Conservation (phyloP, 2,113 vertebrate genomes). For the Hemibagrus wyckioides region DNA sequence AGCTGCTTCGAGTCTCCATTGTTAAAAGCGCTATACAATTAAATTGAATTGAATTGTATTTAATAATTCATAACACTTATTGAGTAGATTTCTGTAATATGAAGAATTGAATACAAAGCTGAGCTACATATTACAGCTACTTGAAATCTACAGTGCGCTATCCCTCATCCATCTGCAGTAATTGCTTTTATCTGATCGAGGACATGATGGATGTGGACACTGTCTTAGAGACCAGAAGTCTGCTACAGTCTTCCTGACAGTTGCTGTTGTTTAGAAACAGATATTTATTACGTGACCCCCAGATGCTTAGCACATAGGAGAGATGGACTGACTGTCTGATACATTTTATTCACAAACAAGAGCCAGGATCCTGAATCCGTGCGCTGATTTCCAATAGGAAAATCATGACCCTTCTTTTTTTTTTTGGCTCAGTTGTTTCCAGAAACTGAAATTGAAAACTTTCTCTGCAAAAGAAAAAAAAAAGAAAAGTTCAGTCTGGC, state of each 20-base stretch:
- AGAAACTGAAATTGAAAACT: neutral
- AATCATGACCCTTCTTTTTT: neutral
- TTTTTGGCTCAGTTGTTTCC: neutral
- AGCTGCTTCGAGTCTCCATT: too few species aligned
- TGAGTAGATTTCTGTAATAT: neutral
- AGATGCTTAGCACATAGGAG: neutral
- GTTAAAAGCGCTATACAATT: too few species aligned
- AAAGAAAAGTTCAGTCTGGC: neutral
- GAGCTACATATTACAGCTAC: neutral
- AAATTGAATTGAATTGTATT: too few species aligned
- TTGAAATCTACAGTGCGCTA: too few species aligned
- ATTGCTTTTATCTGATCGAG: neutral
- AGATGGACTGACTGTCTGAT: neutral
- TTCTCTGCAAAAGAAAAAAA: neutral
- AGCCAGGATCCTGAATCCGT: neutral
- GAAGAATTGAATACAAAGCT: neutral
- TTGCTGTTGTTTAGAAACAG: neutral
- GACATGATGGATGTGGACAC: neutral
- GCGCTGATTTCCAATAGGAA: too few species aligned
- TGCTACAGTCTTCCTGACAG: neutral
- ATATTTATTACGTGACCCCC: neutral
- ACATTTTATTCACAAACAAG: neutral
- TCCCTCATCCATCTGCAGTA: neutral
- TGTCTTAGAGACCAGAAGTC: neutral
- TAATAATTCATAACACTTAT: neutral